Evolutionary conservation across 2,888 invertebrate species (phyloP).

Genomic region (Cephus nigrinus): DNA sequence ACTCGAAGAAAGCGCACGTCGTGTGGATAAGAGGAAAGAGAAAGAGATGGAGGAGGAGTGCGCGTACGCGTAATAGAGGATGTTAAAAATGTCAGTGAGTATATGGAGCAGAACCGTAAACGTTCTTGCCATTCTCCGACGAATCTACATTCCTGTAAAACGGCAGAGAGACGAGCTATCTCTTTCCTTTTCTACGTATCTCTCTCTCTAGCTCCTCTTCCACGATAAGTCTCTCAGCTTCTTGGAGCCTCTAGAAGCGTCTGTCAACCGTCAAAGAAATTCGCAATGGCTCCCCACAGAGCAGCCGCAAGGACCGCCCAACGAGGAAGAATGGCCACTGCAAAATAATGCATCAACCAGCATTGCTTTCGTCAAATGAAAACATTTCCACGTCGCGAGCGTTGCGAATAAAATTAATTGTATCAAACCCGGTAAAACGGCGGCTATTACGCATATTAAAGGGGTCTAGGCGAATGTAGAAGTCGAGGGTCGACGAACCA

Average conservation of each 20-base stretch:
- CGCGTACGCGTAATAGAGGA: neutral
- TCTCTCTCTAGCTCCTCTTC: neutral
- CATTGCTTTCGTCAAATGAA: neutral
- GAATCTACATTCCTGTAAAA: neutral
- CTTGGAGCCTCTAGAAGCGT: neutral
- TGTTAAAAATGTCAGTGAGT: neutral
- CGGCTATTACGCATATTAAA: conserved; percentile 29
- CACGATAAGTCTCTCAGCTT: neutral
- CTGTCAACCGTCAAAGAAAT: neutral
- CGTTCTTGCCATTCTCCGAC: neutral
- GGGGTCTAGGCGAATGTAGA: conserved; percentile 23
- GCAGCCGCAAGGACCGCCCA: neutral
- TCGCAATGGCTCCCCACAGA: neutral
- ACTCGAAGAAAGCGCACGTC: neutral
- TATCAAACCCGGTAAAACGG: conserved; percentile 18
- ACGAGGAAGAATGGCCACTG: neutral
- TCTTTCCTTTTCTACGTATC: neutral
- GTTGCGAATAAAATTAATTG: neutral
- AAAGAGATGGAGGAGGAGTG: neutral
- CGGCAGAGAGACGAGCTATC: neutral
- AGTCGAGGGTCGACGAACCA: conserved; percentile 25
- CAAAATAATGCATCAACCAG: neutral
- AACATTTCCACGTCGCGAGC: neutral
- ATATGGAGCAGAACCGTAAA: conserved; percentile 2
- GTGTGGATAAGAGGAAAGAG: neutral